Evolutionary conservation across 2,888 invertebrate genomes (phyloP), one percentile per base, ranked within the genome.

Genomic region (Heliconius ismenius): DNA sequence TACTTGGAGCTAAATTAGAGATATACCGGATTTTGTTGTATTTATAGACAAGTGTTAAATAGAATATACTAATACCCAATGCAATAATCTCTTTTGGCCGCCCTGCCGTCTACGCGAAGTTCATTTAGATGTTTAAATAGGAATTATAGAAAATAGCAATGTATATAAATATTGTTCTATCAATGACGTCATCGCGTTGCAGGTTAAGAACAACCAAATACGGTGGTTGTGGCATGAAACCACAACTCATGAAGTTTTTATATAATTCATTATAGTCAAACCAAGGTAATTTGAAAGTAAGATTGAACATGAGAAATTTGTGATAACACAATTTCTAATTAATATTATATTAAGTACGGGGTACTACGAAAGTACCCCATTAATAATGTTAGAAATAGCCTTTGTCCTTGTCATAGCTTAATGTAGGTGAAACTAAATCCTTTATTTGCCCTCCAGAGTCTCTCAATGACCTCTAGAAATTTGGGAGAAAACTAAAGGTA

Each of bases 401-500:
- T 69, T 28, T 28, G n/a, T 32, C n/a, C 58, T 58, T 70, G 58
- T 49, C 18, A 28, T 28, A 70, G 28, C 49, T 54, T 54, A 32
- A 21, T 18, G 54, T 54, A 58, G 32, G 32, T 73, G 24, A 26
- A 73, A 60, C 60, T 39, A 63, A 63, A 39, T 39, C 43, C 73
- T 43, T 63, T 43, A 62, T 62, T 62, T 26, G 62, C 43, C 73
- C 43, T 73, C 62, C 10, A 28, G 21, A 62, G 62, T 21, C 24
- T 73, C 39, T 62, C 18, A 21, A 39, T 62, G 43, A 62, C 62
- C 63, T 73, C 18, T 6, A 28, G 6, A 73, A 43, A 39, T 43
- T 67, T 67, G 67, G 24, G 39, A 67, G 43, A n/a, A 43, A 39
- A n/a, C 15, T n/a, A 26, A 73, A 10, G 28, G 18, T 18, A 26